Evolutionary conservation across 2,113 vertebrate genomes (phyloP).

Genomic region (Upupa epops): DNA sequence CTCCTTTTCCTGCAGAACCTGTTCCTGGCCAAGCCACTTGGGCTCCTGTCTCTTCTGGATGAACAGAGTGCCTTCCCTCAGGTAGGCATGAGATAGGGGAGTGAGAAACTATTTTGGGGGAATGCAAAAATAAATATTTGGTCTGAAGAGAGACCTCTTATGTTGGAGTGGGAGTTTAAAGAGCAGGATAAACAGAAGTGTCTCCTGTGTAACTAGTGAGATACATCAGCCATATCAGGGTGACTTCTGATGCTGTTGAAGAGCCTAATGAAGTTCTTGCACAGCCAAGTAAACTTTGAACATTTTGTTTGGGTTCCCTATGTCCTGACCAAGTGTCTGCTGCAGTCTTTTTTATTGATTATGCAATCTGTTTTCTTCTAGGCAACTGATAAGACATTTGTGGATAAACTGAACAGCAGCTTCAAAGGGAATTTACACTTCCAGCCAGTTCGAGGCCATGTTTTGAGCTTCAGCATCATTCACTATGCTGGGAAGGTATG

Average conservation of each 20-base stretch:
- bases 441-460: constrained; percentile 58
- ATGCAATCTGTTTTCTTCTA: constrained; percentile 39
- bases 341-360: not conserved
- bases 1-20: constrained; percentile 68
- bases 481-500: constrained; percentile 83
- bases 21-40: constrained; percentile 76
- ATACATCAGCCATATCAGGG: not conserved
- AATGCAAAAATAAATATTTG: not conserved
- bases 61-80: constrained; percentile 81
- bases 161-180: not conserved
- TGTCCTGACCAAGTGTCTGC: not conserved
- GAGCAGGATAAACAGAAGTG: not conserved
- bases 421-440: constrained; percentile 71
- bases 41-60: constrained; percentile 78
- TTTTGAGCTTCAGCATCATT: constrained; percentile 71
- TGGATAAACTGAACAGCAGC: constrained; percentile 78
- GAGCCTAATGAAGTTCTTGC: not conserved
- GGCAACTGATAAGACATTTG: constrained; percentile 78
- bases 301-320: not conserved
- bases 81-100: constrained; percentile 18
- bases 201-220: not conserved
- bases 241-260: not conserved
- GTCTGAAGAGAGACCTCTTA: not conserved
- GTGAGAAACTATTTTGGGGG: not conserved
- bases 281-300: not conserved